Conservation (phyloP, 2,113 vertebrate species). For the Girardinichthys multiradiatus region DNA sequence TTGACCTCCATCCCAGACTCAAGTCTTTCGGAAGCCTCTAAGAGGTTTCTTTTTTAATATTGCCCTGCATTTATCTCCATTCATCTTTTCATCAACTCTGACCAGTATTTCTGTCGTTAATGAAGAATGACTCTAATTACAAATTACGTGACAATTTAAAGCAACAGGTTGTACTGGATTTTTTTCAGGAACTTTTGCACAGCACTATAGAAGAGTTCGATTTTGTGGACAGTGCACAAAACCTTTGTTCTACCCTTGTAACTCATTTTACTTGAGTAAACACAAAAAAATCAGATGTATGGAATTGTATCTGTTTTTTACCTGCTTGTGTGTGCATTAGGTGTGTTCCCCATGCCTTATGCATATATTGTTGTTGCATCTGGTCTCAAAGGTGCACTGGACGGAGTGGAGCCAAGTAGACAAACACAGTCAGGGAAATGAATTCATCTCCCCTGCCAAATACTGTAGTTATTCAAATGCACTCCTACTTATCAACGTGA, state of each 20-base stretch:
- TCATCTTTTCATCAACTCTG: too few species aligned
- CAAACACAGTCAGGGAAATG: slow-evolving; percentile 18
- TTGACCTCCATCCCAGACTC: too few species aligned
- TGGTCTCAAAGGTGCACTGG: slow-evolving; percentile 53
- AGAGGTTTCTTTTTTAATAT: too few species aligned
- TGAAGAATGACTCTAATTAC: too few species aligned
- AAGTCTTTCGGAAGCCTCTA: too few species aligned
- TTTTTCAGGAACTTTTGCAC: not conserved
- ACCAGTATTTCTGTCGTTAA: too few species aligned
- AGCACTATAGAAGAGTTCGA: not conserved
- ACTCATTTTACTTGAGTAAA: not conserved
- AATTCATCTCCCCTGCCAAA: slow-evolving; percentile 38
- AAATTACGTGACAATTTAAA: too few species aligned
- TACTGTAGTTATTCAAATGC: slow-evolving; percentile 46
- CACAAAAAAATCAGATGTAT: not conserved
- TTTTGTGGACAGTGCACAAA: not conserved
- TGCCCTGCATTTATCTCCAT: too few species aligned
- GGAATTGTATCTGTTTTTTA: not conserved
- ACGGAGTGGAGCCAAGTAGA: slow-evolving; percentile 16
- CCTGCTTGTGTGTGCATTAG: slow-evolving; percentile 13
- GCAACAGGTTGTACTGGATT: too few species aligned
- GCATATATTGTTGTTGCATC: slow-evolving; percentile 59
- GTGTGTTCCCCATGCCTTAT: slow-evolving; percentile 25
- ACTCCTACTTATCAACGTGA: slow-evolving; percentile 37
- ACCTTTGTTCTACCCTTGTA: not conserved